Conservation (phyloP, 1,140 invertebrate species). For the Dendrolimus kikuchii region DNA sequence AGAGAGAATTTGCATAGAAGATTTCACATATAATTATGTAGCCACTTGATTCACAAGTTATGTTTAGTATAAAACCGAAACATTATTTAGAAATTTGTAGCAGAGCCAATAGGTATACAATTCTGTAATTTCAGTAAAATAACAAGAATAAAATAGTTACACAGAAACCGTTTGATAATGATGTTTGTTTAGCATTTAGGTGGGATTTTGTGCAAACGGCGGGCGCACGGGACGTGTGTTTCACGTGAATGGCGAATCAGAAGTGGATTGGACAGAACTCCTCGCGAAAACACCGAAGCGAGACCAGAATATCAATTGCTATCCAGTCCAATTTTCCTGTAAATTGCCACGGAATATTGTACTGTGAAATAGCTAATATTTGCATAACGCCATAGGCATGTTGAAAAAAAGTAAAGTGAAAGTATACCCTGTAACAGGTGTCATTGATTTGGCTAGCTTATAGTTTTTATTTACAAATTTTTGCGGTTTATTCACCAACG, state of each 20-base stretch:
- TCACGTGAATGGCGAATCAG: slow-evolving; percentile 28
- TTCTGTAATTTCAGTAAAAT: no score
- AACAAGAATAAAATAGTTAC: no score
- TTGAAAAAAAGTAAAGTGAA: slow-evolving; percentile 38
- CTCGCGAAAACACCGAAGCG: slow-evolving; percentile 34
- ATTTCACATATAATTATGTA: no score
- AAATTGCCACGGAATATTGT: slow-evolving; percentile 46
- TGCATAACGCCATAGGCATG: slow-evolving; percentile 36
- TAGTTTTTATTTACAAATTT: slow-evolving; percentile 13
- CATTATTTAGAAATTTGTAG: no score
- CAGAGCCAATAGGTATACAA: no score
- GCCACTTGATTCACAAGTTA: no score
- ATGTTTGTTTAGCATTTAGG: slow-evolving; percentile 6
- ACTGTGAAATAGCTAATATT: slow-evolving; percentile 42
- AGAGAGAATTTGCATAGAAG: no score
- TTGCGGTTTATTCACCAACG: slow-evolving; percentile 9
- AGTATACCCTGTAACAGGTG: slow-evolving; percentile 37
- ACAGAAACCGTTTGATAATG: no score
- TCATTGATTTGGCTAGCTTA: slow-evolving; percentile 31
- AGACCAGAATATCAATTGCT: slow-evolving; percentile 46
- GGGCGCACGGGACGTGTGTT: slow-evolving; percentile 14
- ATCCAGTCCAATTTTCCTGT: slow-evolving; percentile 42
- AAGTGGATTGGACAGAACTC: slow-evolving; percentile 35
- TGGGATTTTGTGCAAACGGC: slow-evolving; percentile 17
- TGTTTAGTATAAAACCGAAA: no score